Evolutionary conservation across 2,113 vertebrate genomes (phyloP), one percentile per base, ranked within the genome.

Genomic region (Lucifuga dentata): DNA sequence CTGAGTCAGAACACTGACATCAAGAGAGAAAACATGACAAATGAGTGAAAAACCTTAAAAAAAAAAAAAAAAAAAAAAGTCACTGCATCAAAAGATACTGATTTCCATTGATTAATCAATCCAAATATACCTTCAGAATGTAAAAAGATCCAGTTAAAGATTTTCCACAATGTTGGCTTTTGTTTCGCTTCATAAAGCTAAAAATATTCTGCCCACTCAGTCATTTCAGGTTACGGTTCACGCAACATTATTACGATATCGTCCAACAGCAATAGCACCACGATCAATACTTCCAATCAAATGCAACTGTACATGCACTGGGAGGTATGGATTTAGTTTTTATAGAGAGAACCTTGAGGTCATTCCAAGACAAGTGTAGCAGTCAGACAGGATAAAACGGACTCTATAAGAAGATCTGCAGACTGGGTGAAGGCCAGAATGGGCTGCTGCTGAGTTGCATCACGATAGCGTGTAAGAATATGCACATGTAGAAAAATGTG

Each of bases 211-310:
- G 32, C 45, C 57, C n/a, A 59, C 61, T 77, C 39, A 49, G 41
- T 74, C 82, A 77, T 58, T n/a, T 43, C 52, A 26, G 23, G 36
- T 60, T 62, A 58, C 24, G 57, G 60, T 66, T 73, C 32, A 48
- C 48, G 24, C 68, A 60, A 44, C 41, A 11, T 69, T 73, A 79
- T 78, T 81, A 81, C 61, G 68, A 65, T 44, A 29, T 29, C 72
- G 59, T 68, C 67, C 45, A 84, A 69, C 71, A 86, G 73, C 64
- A 86, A 55, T 76, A 58, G 74, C 41, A 68, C 32, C 26, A n/a
- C 20, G 21, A 86, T 92, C 85, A 68, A 90, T 91, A 88, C 26
- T 61, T 77, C 52, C 75, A 90, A 72, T 89, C 52, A 88, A 87
- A 88, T 73, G 19, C 67, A 76, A 66, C 49, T 16, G 60, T 69